A percentile compares a stretch with the other conserved stretches of the same genome.
phyloP scores from a whole-genome alignment of 2,888 invertebrate species.

The Cantharis flavilabris region DNA sequence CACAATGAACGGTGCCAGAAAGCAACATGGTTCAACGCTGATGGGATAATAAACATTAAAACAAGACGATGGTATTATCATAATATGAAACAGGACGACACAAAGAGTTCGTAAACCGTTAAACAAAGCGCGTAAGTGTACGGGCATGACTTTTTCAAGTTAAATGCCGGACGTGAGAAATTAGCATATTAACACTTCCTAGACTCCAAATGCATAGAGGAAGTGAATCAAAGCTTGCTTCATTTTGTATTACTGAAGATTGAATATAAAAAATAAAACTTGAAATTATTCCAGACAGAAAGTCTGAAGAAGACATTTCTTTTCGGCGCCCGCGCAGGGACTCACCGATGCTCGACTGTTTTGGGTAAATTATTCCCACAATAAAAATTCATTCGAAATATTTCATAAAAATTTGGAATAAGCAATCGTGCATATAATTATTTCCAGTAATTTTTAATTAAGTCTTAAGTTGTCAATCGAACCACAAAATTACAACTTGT shows the following conservation, averaged over 20 bases:
- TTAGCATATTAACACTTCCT: constrained; percentile 31
- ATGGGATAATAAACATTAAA: background rate
- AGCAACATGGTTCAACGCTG: background rate
- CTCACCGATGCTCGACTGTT: background rate
- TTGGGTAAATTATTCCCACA: background rate
- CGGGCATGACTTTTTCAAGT: background rate
- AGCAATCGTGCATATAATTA: background rate
- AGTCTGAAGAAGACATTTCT: too few relatives aligned
- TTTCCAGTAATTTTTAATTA: background rate
- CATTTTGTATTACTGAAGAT: background rate
- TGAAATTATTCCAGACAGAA: background rate
- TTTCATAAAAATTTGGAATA: background rate
- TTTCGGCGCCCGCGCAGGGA: background rate
- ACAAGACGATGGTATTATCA: background rate
- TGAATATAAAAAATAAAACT: background rate
- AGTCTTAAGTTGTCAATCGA: background rate
- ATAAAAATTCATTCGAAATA: background rate
- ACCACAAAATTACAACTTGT: background rate
- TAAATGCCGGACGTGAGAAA: constrained; percentile 27
- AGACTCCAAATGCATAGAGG: constrained; percentile 27
- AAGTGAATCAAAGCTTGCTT: constrained; percentile 10
- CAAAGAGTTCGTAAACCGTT: background rate
- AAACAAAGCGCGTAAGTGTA: background rate
- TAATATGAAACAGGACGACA: too few relatives aligned
- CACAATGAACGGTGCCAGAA: background rate